Evolutionary conservation across 1,140 invertebrate genomes (phyloP).

Genomic region (Anoplolepis gracilipes): DNA sequence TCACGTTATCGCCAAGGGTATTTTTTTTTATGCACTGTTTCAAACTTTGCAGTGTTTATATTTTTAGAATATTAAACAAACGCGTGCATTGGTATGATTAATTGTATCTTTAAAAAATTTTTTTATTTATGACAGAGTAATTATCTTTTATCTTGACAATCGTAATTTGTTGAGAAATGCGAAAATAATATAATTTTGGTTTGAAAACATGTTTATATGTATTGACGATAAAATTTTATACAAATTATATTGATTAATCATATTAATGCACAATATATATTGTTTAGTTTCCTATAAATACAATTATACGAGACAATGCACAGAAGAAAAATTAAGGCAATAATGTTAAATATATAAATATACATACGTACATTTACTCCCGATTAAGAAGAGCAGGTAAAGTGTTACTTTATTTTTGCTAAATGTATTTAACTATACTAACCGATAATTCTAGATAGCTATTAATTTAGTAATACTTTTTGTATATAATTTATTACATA

Average conservation of each 20-base stretch:
- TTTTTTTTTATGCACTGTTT: conserved; percentile 18
- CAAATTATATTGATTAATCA: too few relatives aligned
- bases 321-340: neutral
- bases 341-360: conserved; percentile 21
- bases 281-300: too few relatives aligned
- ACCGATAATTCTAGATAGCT: conserved; percentile 65
- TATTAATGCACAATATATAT: too few relatives aligned
- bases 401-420: conserved; percentile 58
- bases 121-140: neutral
- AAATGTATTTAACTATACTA: conserved; percentile 72
- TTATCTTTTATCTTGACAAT: neutral
- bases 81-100: neutral
- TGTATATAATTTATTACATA: conserved; percentile 74
- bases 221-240: too few relatives aligned
- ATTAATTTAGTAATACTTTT: conserved; percentile 72
- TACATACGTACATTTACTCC: neutral
- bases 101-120: neutral
- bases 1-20: conserved; percentile 22
- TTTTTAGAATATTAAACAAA: neutral
- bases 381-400: conserved; percentile 23
- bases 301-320: neutral
- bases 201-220: neutral
- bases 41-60: neutral
- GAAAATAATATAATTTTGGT: neutral
- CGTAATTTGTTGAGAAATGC: neutral